Conservation (phyloP, 2,797 vertebrate species). For the Alauda arvensis region DNA sequence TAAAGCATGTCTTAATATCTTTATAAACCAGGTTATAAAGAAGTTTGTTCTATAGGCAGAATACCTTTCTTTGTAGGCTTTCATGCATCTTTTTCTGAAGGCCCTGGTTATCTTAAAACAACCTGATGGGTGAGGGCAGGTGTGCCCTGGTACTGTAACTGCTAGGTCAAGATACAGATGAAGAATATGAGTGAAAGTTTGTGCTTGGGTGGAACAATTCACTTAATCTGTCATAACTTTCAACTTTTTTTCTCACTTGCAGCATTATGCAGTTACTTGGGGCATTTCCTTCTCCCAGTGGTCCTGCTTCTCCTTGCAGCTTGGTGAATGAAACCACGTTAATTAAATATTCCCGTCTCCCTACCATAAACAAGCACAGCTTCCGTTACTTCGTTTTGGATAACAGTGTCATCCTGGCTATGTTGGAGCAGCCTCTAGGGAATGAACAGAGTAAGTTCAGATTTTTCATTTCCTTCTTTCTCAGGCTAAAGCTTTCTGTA, state of each 20-base stretch:
- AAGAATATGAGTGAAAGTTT: background rate
- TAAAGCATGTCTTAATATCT: background rate
- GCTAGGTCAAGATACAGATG: background rate
- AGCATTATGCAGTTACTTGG: constrained; percentile 97
- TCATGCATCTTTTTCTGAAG: background rate
- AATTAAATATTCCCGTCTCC: constrained; percentile 89
- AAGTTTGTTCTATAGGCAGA: background rate
- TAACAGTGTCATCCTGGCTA: constrained; percentile 87
- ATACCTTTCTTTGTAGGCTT: background rate
- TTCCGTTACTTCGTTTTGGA: constrained; percentile 92
- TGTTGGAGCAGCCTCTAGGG: constrained; percentile 85
- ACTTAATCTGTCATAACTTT: background rate
- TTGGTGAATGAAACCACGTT: constrained; percentile 92
- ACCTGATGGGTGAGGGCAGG: background rate
- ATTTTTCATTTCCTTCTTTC: background rate
- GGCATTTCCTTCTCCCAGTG: constrained; percentile 93
- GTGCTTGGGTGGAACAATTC: background rate
- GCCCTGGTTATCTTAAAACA: background rate
- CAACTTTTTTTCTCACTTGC: constrained; percentile 24
- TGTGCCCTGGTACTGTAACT: background rate
- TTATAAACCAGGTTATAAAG: background rate
- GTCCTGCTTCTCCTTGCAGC: constrained; percentile 92
- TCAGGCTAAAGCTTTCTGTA: background rate
- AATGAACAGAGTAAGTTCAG: constrained; percentile 84
- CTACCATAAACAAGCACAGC: constrained; percentile 83